phyloP scores from a whole-genome alignment of 2,888 invertebrate genomes.

The Meganola albula region DNA sequence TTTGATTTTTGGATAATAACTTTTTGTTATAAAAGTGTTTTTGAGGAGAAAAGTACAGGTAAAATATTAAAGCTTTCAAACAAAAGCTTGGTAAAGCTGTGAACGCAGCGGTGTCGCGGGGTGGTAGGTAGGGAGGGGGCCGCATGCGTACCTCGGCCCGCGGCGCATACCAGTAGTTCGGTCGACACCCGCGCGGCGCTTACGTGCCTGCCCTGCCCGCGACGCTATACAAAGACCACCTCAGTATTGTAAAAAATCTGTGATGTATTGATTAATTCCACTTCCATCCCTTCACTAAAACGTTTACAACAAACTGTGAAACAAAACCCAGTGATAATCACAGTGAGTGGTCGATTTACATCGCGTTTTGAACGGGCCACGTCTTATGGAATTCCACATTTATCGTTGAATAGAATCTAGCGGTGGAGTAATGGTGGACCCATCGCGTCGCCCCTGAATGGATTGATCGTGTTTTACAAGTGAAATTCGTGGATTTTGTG shows the following conservation, averaged over 20 bases:
- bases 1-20: no score
- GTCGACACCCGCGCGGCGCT: constrained; percentile 58
- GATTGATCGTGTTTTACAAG: constrained; percentile 59
- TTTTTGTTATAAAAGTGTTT: no score
- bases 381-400: constrained; percentile 74
- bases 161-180: constrained; percentile 73
- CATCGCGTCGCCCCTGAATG: constrained; percentile 58
- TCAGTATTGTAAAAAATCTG: constrained; percentile 74
- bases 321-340: constrained; percentile 34
- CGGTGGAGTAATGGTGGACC: constrained; percentile 69
- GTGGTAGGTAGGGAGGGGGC: constrained; percentile 32
- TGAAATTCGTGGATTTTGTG: constrained; percentile 42
- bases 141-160: constrained; percentile 67
- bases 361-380: constrained; percentile 61
- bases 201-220: constrained; percentile 42
- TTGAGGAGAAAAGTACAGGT: not conserved
- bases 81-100: constrained; percentile 47
- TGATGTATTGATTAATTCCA: constrained; percentile 78
- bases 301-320: constrained; percentile 30
- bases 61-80: constrained; percentile 30
- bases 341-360: constrained; percentile 42
- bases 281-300: constrained; percentile 55
- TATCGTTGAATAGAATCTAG: constrained; percentile 76
- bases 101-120: constrained; percentile 53
- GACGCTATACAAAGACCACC: constrained; percentile 74